These are phyloP conservation scores for Meriones psammophilus DNA, from an alignment of 2,797 vertebrate species.

Conservation along the genomic window DNA sequence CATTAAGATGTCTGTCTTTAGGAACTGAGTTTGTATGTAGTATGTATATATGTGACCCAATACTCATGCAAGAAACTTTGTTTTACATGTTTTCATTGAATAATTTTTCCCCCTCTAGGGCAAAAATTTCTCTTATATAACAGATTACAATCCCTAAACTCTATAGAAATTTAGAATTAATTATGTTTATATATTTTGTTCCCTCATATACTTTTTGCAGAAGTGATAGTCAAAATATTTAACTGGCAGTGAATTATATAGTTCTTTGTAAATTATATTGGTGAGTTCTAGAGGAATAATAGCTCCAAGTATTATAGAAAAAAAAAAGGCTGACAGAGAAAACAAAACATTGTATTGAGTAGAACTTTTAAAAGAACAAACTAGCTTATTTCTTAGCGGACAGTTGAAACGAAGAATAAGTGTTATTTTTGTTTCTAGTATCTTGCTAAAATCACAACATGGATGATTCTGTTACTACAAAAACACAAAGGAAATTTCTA, in stretches of 20 bases:
- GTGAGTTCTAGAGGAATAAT: not conserved
- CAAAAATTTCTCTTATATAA: not conserved
- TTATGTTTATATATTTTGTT: constrained; percentile 78
- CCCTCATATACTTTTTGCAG: constrained; percentile 69
- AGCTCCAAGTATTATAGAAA: constrained; percentile 37
- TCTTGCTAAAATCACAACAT: not conserved
- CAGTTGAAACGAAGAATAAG: constrained; percentile 69
- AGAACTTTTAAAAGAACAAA: constrained; percentile 72
- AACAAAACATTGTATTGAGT: constrained; percentile 75
- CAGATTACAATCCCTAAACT: constrained; percentile 65
- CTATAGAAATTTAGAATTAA: constrained; percentile 67
- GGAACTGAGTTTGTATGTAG: not conserved
- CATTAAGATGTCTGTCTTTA: not conserved
- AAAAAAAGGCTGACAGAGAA: constrained; percentile 66
- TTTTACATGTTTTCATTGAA: not conserved
- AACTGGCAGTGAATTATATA: not conserved
- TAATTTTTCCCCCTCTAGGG: not conserved
- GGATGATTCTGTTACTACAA: not conserved
- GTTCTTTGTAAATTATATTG: not conserved
- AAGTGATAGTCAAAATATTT: constrained; percentile 66
- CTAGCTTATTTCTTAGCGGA: constrained; percentile 75
- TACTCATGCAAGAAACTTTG: not conserved
- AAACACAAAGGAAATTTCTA: not conserved
- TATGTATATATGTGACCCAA: not conserved
- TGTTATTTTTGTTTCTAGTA: constrained; percentile 56